A percentile compares a stretch with the other conserved stretches of the same genome.
phyloP scores from a whole-genome alignment of 2,797 vertebrate genomes.

The Pseudochirops corinnae region DNA sequence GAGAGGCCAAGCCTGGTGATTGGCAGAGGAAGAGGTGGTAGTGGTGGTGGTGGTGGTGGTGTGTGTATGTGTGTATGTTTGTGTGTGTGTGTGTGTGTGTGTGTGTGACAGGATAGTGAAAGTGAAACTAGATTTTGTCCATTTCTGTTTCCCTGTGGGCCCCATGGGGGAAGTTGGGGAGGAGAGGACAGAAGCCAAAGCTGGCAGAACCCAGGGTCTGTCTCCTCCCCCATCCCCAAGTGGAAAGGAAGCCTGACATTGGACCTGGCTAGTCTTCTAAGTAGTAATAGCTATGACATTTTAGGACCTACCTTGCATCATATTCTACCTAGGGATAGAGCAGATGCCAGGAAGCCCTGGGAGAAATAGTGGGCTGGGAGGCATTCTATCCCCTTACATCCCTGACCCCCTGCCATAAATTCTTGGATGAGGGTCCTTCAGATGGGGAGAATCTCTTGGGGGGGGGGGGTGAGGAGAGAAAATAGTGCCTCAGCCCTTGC shows the following conservation, averaged over 20 bases:
- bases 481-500: background rate
- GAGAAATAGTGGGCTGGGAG: background rate
- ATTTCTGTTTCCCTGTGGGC: background rate
- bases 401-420: background rate
- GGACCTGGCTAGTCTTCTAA: background rate
- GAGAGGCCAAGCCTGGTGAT: background rate
- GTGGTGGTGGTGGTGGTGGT: too few species aligned
- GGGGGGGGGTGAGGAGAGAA: background rate
- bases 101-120: background rate
- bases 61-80: too few species aligned
- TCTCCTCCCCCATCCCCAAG: background rate
- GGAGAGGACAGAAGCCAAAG: background rate
- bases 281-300: background rate
- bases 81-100: too few species aligned
- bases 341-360: background rate
- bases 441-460: background rate
- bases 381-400: background rate
- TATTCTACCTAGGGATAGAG: background rate
- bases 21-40: background rate
- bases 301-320: background rate
- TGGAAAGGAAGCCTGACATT: background rate
- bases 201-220: background rate
- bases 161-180: background rate
- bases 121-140: background rate
- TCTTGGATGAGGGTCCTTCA: background rate